Percentiles rank a stretch among this genome's conserved stretches.
Evolutionary conservation across 2,113 vertebrate species (phyloP).

Genomic region (Mesocricetus auratus): DNA sequence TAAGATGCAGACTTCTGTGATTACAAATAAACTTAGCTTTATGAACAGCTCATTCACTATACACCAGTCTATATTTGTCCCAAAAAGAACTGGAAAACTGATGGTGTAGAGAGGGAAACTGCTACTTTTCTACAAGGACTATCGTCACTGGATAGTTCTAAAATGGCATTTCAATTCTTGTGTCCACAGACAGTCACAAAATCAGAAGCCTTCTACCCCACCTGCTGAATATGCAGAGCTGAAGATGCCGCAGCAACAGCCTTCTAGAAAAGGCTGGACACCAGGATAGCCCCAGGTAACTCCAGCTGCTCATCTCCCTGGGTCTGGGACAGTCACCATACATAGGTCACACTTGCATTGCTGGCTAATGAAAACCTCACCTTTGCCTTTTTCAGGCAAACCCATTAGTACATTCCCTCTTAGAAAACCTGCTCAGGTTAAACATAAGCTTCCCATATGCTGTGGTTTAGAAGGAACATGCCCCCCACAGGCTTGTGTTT

Average conservation of each 20-base stretch:
- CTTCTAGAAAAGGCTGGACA: neutral
- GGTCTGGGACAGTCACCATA: neutral
- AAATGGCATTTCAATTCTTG: neutral
- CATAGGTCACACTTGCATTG: neutral
- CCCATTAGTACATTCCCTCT: neutral
- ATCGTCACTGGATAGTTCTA: neutral
- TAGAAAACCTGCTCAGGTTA: slow-evolving; percentile 33
- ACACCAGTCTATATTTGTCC: slow-evolving; percentile 39
- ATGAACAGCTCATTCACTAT: neutral
- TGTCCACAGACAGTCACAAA: neutral
- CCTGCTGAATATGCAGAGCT: neutral
- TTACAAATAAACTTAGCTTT: neutral
- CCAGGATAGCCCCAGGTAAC: neutral
- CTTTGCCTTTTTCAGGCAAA: neutral
- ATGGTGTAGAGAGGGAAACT: neutral
- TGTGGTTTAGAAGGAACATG: neutral
- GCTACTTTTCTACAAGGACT: neutral
- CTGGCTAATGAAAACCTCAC: slow-evolving; percentile 15
- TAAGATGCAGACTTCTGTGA: slow-evolving; percentile 9
- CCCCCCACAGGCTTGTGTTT: neutral
- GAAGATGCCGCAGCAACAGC: neutral
- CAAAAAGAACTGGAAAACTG: slow-evolving; percentile 32
- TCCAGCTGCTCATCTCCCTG: neutral
- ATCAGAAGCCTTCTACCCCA: neutral
- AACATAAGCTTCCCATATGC: slow-evolving; percentile 36